These are phyloP conservation scores for Microchirus variegatus DNA, from an alignment of 2,797 vertebrate genomes.

Conservation along the genomic window DNA sequence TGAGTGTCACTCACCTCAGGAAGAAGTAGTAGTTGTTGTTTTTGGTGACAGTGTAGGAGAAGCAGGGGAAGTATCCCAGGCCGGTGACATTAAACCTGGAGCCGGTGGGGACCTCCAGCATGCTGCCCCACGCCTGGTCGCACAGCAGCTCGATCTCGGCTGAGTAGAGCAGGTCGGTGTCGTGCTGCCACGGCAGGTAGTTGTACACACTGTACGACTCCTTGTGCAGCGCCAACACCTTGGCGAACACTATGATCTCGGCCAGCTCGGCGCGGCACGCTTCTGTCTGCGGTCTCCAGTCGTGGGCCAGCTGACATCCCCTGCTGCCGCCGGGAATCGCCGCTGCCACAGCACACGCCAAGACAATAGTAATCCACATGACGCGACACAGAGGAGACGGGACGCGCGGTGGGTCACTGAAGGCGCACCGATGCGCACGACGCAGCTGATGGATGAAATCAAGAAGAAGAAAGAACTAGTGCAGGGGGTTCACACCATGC, in stretches of 20 bases:
- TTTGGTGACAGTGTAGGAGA: conserved; percentile 85
- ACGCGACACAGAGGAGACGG: conserved; percentile 16
- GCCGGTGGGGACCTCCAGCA: conserved; percentile 87
- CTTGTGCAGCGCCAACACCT: conserved; percentile 83
- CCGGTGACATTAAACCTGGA: conserved; percentile 87
- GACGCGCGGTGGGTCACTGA: conserved; percentile 7
- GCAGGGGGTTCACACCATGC: conserved; percentile 19
- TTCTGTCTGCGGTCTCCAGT: conserved; percentile 89
- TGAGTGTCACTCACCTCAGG: conserved; percentile 77
- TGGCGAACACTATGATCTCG: conserved; percentile 87
- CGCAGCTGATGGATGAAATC: conserved; percentile 32
- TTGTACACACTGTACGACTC: conserved; percentile 85
- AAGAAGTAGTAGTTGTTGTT: conserved; percentile 89
- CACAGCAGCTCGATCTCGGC: conserved; percentile 88
- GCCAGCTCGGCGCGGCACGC: conserved; percentile 87
- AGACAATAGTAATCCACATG: conserved; percentile 69
- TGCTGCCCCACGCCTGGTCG: conserved; percentile 89
- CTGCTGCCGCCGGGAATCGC: conserved; percentile 52
- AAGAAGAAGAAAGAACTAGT: background rate
- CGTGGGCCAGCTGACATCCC: conserved; percentile 84
- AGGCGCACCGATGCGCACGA: conserved; percentile 22
- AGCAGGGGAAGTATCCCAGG: conserved; percentile 86
- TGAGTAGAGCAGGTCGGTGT: conserved; percentile 83
- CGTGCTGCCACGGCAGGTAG: conserved; percentile 84
- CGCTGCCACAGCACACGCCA: conserved; percentile 60